Conservation (phyloP, 2,113 vertebrate species). For the Hystrix cristata region DNA sequence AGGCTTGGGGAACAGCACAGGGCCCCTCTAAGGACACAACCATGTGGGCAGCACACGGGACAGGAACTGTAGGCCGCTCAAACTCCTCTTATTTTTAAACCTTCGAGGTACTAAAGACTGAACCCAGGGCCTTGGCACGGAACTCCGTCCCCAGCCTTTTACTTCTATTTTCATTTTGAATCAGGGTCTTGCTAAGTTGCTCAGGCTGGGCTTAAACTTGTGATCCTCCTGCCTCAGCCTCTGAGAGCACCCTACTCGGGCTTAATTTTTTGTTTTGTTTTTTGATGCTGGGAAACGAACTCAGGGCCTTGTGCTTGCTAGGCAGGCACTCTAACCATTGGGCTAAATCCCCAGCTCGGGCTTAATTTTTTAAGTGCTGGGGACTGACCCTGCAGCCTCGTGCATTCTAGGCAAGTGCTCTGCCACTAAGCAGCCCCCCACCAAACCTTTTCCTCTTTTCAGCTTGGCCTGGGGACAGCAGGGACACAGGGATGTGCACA, state of each 20-base stretch:
- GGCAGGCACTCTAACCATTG: too few species aligned
- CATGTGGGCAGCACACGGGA: too few species aligned
- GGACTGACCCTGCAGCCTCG: not conserved
- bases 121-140: not conserved
- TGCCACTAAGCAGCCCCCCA: not conserved
- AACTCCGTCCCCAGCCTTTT: not conserved
- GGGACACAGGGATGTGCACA: slow-evolving; percentile 37
- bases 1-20: not conserved
- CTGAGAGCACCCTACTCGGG: too few species aligned
- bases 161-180: not conserved
- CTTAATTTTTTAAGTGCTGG: too few species aligned
- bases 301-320: too few species aligned
- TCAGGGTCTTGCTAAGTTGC: not conserved
- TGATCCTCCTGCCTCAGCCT: not conserved
- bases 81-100: not conserved
- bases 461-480: not conserved
- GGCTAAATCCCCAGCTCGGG: too few species aligned
- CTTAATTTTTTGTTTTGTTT: too few species aligned
- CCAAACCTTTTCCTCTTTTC: not conserved
- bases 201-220: not conserved
- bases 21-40: not conserved
- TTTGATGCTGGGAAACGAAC: too few species aligned
- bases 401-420: too few species aligned
- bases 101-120: too few species aligned
- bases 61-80: rapidly evolving